Percentiles rank a stretch among this genome's conserved stretches.
These are phyloP conservation scores for Mactromeris polynyma DNA, from an alignment of 2,888 invertebrate genomes.

Conservation along the genomic window DNA sequence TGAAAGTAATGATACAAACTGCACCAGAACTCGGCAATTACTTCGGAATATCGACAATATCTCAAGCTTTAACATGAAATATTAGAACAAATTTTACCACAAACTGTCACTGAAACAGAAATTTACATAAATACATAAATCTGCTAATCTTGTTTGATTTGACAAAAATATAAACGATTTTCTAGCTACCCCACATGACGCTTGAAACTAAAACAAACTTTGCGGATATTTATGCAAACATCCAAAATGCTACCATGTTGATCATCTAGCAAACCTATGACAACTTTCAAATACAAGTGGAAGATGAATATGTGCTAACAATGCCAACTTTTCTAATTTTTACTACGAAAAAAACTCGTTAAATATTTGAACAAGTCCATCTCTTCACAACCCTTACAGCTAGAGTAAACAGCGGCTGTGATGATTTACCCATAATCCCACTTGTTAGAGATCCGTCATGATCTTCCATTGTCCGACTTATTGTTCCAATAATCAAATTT, in stretches of 20 bases:
- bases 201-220: slow-evolving; percentile 46
- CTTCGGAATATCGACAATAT: neutral
- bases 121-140: slow-evolving; percentile 63
- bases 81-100: neutral
- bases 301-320: slow-evolving; percentile 58
- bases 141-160: slow-evolving; percentile 54
- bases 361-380: slow-evolving; percentile 65
- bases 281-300: slow-evolving; percentile 61
- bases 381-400: slow-evolving; percentile 57
- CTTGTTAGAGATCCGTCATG: slow-evolving; percentile 62
- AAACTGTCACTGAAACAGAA: slow-evolving; percentile 41
- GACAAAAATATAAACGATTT: slow-evolving; percentile 42
- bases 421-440: slow-evolving; percentile 67
- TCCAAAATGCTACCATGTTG: slow-evolving; percentile 62
- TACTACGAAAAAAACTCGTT: slow-evolving; percentile 61
- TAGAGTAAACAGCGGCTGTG: slow-evolving; percentile 61
- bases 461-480: slow-evolving; percentile 12
- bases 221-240: slow-evolving; percentile 54
- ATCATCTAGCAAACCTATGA: slow-evolving; percentile 36
- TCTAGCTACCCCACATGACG: slow-evolving; percentile 68
- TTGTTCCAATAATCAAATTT: slow-evolving; percentile 16
- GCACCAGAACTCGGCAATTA: neutral
- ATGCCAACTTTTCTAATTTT: slow-evolving; percentile 63
- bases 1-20: neutral
- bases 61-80: neutral